Conservation (phyloP, 2,113 vertebrate species). For the Mirounga angustirostris region DNA sequence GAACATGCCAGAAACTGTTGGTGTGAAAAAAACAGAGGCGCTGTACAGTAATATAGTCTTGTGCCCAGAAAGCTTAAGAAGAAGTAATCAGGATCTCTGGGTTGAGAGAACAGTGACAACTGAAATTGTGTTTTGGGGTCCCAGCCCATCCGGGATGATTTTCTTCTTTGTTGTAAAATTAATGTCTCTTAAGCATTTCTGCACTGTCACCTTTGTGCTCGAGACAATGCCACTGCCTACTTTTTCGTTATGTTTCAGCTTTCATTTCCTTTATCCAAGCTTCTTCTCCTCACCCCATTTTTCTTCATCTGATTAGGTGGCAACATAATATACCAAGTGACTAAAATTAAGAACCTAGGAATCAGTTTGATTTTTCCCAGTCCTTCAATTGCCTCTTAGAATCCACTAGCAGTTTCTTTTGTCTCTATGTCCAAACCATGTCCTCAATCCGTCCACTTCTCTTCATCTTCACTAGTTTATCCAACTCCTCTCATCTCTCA, state of each 20-base stretch:
- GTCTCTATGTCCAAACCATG: not conserved
- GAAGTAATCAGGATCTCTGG: not conserved
- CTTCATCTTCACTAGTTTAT: not conserved
- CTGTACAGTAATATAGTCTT: not conserved
- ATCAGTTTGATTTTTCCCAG: not conserved
- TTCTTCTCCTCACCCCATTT: not conserved
- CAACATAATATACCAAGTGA: not conserved
- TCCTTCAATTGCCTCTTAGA: not conserved
- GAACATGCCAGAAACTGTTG: slow-evolving; percentile 39
- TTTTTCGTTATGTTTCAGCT: not conserved
- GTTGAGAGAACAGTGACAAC: not conserved
- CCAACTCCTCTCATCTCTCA: not conserved
- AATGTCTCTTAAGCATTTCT: not conserved
- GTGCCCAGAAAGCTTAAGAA: not conserved
- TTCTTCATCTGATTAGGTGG: not conserved
- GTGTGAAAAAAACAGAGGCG: slow-evolving; percentile 9
- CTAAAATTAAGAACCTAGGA: not conserved
- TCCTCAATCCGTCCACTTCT: not conserved
- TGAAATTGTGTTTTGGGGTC: not conserved
- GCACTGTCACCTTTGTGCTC: not conserved
- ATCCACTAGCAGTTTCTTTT: not conserved
- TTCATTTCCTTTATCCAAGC: not conserved
- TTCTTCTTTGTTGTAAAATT: slow-evolving; percentile 20
- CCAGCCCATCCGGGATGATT: not conserved
- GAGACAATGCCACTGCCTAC: not conserved